Evolutionary conservation across 2,888 invertebrate genomes (phyloP).

Genomic region (Dromius quadrimaculatus): DNA sequence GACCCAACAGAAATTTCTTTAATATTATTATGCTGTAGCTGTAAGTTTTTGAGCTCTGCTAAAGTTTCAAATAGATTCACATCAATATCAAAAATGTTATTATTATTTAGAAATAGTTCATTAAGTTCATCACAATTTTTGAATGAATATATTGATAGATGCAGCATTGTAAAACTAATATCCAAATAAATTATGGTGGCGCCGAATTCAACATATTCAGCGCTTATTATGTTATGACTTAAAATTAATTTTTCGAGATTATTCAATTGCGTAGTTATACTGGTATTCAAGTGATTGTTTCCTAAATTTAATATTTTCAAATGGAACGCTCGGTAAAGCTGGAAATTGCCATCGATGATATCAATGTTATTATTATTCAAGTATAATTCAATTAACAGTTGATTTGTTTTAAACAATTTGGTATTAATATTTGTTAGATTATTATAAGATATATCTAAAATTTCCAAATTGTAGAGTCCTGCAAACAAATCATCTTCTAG

Average conservation of each 20-base stretch:
- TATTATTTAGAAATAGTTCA: constrained; percentile 32
- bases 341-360: neutral
- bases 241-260: constrained; percentile 3
- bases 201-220: neutral
- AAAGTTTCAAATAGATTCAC: constrained; percentile 46
- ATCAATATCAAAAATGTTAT: constrained; percentile 36
- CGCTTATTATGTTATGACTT: constrained; percentile 9
- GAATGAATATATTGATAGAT: constrained; percentile 9
- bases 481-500: constrained; percentile 52
- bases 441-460: constrained; percentile 51
- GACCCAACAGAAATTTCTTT: constrained; percentile 23
- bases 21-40: constrained; percentile 43
- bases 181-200: neutral
- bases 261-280: neutral
- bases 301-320: constrained; percentile 2
- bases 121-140: constrained; percentile 15
- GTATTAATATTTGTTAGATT: neutral
- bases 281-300: neutral
- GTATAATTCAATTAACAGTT: neutral
- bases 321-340: too few relatives aligned
- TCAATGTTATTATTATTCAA: constrained; percentile 23
- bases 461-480: constrained; percentile 42
- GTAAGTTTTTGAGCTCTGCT: constrained; percentile 31
- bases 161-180: constrained; percentile 4
- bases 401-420: constrained; percentile 5